These are phyloP conservation scores for Plutomurus gul DNA, from an alignment of 1,140 invertebrate genomes.

Conservation along the genomic window DNA sequence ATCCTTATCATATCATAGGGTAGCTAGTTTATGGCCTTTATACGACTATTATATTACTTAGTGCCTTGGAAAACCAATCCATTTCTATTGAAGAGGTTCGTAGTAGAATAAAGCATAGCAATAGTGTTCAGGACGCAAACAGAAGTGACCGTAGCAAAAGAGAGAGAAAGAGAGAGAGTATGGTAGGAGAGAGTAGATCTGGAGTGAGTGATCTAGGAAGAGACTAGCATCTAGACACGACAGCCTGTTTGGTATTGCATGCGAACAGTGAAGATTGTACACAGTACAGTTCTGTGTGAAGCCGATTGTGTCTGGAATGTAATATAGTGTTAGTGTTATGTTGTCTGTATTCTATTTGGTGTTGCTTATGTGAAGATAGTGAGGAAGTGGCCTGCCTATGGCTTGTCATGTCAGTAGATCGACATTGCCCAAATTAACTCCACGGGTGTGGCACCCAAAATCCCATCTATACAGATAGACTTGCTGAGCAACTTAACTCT, in stretches of 20 bases:
- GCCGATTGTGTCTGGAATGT: background rate
- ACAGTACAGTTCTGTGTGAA: background rate
- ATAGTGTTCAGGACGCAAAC: background rate
- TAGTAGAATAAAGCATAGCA: background rate
- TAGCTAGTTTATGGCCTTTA: slow-evolving; percentile 13
- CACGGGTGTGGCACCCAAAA: slow-evolving; percentile 7
- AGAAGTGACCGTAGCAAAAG: no score
- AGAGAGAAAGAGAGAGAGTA: no score
- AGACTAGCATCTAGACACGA: background rate
- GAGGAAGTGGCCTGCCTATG: background rate
- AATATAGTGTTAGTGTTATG: background rate
- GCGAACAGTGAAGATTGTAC: background rate
- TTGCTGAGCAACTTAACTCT: slow-evolving; percentile 3
- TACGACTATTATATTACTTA: slow-evolving; percentile 4
- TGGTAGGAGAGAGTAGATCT: no score
- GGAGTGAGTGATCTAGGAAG: no score
- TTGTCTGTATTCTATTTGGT: background rate
- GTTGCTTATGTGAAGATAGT: background rate
- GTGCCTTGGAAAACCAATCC: background rate
- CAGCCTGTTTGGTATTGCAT: background rate
- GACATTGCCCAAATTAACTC: slow-evolving; percentile 14
- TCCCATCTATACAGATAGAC: no score
- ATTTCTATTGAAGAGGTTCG: background rate
- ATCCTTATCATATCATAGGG: slow-evolving; percentile 10
- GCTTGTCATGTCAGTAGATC: background rate